These are phyloP conservation scores for Calycopis cecrops DNA, from an alignment of 1,140 invertebrate genomes.

Conservation along the genomic window DNA sequence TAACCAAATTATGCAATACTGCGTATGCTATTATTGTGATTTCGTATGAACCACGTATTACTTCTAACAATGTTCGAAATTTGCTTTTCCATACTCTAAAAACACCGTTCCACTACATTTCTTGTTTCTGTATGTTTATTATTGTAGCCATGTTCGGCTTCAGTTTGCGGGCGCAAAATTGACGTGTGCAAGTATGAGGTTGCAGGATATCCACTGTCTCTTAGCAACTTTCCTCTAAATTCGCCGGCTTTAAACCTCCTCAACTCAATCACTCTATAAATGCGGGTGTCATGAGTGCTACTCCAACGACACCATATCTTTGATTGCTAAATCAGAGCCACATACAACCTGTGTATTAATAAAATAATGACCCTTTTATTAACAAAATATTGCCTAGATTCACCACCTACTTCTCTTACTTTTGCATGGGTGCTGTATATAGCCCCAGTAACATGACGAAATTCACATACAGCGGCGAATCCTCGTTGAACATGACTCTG, in stretches of 20 bases:
- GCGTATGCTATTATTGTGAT: too few species aligned
- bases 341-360: slow-evolving; percentile 19
- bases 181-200: slow-evolving; percentile 5
- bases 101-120: slow-evolving; percentile 11
- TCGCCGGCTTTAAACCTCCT: slow-evolving; percentile 16
- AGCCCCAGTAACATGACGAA: slow-evolving; percentile 13
- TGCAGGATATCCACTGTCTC: slow-evolving; percentile 10
- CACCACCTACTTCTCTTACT: slow-evolving; percentile 20
- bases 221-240: slow-evolving; percentile 4
- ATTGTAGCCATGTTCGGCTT: slow-evolving; percentile 6
- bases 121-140: background rate
- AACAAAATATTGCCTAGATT: too few species aligned
- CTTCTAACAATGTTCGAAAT: too few species aligned
- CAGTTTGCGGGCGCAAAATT: background rate
- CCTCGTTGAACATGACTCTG: slow-evolving; percentile 1
- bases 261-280: background rate
- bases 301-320: slow-evolving; percentile 17
- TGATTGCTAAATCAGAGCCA: slow-evolving; percentile 11
- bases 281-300: slow-evolving; percentile 8
- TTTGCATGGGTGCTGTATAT: slow-evolving; percentile 21
- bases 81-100: too few species aligned
- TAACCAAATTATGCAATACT: too few species aligned
- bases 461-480: slow-evolving; percentile 13
- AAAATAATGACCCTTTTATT: slow-evolving; percentile 10
- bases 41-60: too few species aligned